Evolutionary conservation across 53 echinoderm and acorn worm species (phyloP).

Genomic region (Mesocentrotus franciscanus): DNA sequence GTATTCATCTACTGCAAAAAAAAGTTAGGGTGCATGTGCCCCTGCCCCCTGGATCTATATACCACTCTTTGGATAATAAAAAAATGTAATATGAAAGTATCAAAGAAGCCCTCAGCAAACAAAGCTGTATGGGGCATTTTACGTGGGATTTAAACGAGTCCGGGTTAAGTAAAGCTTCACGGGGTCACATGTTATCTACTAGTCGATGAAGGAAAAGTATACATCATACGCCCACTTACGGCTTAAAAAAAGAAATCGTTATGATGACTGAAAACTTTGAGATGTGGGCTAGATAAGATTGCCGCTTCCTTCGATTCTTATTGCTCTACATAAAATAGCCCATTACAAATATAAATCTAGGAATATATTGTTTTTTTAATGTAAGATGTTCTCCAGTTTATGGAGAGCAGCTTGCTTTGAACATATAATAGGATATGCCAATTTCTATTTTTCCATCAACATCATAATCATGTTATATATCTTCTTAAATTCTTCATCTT

Average conservation of each 20-base stretch:
- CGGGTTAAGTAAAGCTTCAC: conserved; percentile 3
- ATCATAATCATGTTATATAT: too few relatives aligned
- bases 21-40: too few relatives aligned
- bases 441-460: too few relatives aligned
- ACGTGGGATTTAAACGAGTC: neutral
- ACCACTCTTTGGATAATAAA: neutral
- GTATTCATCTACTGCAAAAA: too few relatives aligned
- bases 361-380: too few relatives aligned
- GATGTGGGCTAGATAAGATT: conserved; percentile 17
- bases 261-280: neutral
- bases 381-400: neutral
- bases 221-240: neutral
- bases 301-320: neutral
- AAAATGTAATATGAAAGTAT: neutral
- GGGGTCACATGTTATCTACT: neutral
- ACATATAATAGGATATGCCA: too few relatives aligned
- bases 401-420: too few relatives aligned
- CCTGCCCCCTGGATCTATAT: too few relatives aligned
- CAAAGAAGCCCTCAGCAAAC: neutral
- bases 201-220: neutral
- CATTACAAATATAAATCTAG: too few relatives aligned
- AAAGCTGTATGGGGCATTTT: neutral
- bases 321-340: neutral
- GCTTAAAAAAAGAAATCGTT: neutral
- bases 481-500: too few relatives aligned